A percentile compares a stretch with the other conserved stretches of the same genome.
Evolutionary conservation across 2,888 invertebrate genomes (phyloP).

Genomic region (Drosophila cognata): DNA sequence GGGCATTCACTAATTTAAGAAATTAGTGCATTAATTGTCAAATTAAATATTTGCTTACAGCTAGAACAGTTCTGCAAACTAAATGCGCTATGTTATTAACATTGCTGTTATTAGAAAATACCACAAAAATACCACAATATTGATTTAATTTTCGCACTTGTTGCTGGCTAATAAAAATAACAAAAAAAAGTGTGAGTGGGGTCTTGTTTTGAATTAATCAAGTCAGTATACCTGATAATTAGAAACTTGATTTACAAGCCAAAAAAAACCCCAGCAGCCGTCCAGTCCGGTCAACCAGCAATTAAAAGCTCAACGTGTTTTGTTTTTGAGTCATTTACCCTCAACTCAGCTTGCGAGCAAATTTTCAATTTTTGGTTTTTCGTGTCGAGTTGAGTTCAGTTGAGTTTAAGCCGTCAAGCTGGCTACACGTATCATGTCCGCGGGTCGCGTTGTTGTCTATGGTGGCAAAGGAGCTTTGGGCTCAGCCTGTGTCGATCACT

Average conservation of each 20-base stretch:
- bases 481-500: conserved; percentile 93
- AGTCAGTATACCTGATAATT: conserved; percentile 32
- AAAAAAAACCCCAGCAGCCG: conserved; percentile 30
- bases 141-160: conserved; percentile 51
- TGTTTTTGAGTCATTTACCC: conserved; percentile 15
- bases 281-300: conserved; percentile 7
- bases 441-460: conserved; percentile 93
- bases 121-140: conserved; percentile 41
- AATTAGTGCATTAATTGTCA: background rate
- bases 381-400: conserved; percentile 38
- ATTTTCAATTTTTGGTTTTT: conserved; percentile 22
- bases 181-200: conserved; percentile 9
- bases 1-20: background rate
- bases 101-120: conserved; percentile 22
- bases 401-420: conserved; percentile 58
- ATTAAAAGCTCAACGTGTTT: conserved; percentile 15
- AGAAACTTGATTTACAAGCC: conserved; percentile 45
- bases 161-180: conserved; percentile 30
- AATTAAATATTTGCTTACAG: background rate
- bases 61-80: background rate
- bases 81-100: conserved; percentile 2
- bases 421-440: conserved; percentile 85
- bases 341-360: conserved; percentile 13
- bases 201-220: conserved; percentile 42
- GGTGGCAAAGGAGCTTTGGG: conserved; percentile 98